Conservation (phyloP, 64 coral and sea anemone species). For the Cladopsammia gracilis region DNA sequence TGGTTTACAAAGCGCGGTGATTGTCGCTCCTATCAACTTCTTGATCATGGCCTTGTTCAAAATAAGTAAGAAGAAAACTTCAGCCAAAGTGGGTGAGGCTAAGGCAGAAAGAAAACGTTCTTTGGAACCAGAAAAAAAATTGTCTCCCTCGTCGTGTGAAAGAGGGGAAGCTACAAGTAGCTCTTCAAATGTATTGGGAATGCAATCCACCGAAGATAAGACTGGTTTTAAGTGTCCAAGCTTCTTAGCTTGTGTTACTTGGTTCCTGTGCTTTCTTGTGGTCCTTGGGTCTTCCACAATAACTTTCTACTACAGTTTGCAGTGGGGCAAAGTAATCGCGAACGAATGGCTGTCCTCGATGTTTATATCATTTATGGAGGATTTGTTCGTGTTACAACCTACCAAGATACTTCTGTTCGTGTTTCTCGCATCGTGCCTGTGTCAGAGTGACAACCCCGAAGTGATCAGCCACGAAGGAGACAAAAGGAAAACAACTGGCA, state of each 20-base stretch:
- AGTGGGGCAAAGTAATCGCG: constrained; percentile 77
- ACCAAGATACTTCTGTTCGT: constrained; percentile 71
- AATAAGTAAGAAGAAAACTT: constrained; percentile 14
- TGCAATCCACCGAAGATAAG: neutral
- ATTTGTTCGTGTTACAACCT: constrained; percentile 85
- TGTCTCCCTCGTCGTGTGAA: too few species aligned
- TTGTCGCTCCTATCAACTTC: constrained; percentile 69
- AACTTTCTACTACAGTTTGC: constrained; percentile 80
- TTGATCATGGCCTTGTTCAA: constrained; percentile 68
- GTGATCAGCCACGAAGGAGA: too few species aligned
- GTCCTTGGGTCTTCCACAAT: constrained; percentile 50
- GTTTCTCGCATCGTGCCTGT: constrained; percentile 46
- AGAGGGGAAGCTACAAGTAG: too few species aligned
- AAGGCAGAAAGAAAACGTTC: too few species aligned
- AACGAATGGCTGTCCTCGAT: constrained; percentile 90
- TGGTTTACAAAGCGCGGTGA: constrained; percentile 65
- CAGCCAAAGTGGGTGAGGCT: neutral
- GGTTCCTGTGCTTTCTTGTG: constrained; percentile 68
- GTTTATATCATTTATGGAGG: constrained; percentile 80
- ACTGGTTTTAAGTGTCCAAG: constrained; percentile 25
- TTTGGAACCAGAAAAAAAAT: too few species aligned
- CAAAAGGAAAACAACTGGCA: too few species aligned
- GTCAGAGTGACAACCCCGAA: neutral
- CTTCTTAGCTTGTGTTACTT: constrained; percentile 59
- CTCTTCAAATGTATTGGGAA: too few species aligned